These are phyloP conservation scores for Sciurus niger DNA, from an alignment of 2,113 vertebrate genomes.

Conservation along the genomic window DNA sequence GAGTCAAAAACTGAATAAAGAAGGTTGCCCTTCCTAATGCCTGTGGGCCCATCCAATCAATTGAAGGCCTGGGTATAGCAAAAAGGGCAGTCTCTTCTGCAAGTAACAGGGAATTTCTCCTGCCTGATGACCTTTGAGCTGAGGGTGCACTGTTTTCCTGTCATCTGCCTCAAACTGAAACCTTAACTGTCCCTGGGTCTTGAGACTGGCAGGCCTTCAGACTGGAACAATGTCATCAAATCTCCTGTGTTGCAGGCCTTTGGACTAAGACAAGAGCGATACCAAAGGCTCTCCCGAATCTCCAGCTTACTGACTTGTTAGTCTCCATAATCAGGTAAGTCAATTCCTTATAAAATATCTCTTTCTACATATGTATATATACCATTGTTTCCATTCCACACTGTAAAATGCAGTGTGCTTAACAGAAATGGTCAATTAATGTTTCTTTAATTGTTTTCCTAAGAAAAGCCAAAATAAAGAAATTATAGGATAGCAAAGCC, in stretches of 20 bases:
- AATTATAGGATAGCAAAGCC: background rate
- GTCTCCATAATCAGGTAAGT: background rate
- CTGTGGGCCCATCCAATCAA: background rate
- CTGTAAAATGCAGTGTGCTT: background rate
- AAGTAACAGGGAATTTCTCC: background rate
- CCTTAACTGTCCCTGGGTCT: background rate
- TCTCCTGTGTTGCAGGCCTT: background rate
- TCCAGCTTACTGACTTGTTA: background rate
- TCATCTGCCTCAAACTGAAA: background rate
- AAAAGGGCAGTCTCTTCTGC: background rate
- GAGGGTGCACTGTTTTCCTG: background rate
- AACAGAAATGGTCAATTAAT: background rate
- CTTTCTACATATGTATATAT: background rate
- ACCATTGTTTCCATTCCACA: background rate
- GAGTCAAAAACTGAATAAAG: background rate
- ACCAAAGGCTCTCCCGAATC: background rate
- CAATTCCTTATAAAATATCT: background rate
- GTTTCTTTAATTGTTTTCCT: conserved; percentile 22
- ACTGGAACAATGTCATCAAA: background rate
- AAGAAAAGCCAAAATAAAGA: conserved; percentile 22
- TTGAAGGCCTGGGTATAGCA: background rate
- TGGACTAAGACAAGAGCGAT: background rate
- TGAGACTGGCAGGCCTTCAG: background rate
- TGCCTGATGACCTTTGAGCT: background rate
- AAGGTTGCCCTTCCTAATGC: background rate